Evolutionary conservation across 2,113 vertebrate species (phyloP), one percentile per base, ranked within the genome.

Genomic region (Cygnus buccinator): DNA sequence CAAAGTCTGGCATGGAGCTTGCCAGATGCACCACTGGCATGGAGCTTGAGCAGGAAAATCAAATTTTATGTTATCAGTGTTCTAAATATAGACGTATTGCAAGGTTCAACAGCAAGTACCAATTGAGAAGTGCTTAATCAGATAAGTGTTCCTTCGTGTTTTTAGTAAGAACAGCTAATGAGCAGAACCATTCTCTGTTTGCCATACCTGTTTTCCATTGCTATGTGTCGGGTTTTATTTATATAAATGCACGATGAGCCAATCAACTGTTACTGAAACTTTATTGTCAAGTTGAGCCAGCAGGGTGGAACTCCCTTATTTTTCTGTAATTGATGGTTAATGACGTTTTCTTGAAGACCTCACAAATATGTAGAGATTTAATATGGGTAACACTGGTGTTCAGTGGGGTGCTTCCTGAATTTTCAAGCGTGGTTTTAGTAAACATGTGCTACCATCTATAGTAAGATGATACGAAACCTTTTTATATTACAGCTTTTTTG

Each of bases 61-160:
- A 25, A 28, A 20, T 93, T 93, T 94, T 85, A 3, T 44, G 17
- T 83, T 58, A 55, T 68, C 57, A 33, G 1, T 54, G n/a, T 76
- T 94, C 39, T 93, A 93, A 89, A 84, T 85, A 58, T 54, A 85
- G 26, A 31, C 0, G 0, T 52, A 46, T 13, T 1, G 1, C 61
- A 52, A 90, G 19, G 76, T 87, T 90, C 52, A 83, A 72, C n/a
- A 65, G 46, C 50, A 85, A 87, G 23, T 61, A 84, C 41, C n/a
- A 20, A 28, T 88, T 48, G 55, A 67, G 39, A 87, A 96, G 58
- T 52, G 77, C 55, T 94, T 89, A 74, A 61, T 91, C 77, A 78
- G n/a, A 2, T 89, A 75, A 68, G 35, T 18, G 29, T 84, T 78
- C 13, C 68, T 88, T 87, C 10, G 31, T 3, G 0, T 68, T 81